phyloP scores from a whole-genome alignment of 2,797 vertebrate species.

The Urophycis tenuis region DNA sequence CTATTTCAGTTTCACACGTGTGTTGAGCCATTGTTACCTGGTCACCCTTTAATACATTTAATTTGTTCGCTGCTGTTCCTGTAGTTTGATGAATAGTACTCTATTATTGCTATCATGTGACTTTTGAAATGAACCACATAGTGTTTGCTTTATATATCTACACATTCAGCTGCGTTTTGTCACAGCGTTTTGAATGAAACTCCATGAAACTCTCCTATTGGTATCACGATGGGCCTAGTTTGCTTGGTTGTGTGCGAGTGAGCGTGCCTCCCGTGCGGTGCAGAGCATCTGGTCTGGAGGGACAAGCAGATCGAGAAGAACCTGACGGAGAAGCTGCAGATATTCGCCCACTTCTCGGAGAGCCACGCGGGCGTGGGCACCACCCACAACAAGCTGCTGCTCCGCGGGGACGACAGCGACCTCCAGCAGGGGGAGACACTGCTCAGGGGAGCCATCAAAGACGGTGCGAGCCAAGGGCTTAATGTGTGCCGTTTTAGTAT shows the following conservation, averaged over 20 bases:
- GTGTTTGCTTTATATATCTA: background rate
- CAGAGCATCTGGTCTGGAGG: conserved; percentile 70
- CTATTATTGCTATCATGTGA: background rate
- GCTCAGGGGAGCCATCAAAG: conserved; percentile 71
- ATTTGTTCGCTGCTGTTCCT: background rate
- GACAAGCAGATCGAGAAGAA: conserved; percentile 74
- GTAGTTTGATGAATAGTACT: background rate
- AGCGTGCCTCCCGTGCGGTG: background rate
- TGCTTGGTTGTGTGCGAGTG: background rate
- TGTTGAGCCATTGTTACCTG: background rate
- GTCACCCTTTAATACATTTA: background rate
- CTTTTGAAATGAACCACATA: background rate
- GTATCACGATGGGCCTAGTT: background rate
- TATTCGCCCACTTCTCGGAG: conserved; percentile 73
- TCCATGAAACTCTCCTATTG: background rate
- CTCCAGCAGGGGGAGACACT: conserved; percentile 76
- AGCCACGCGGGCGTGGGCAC: conserved; percentile 61
- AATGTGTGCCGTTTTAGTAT: background rate
- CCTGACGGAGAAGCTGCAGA: conserved; percentile 80
- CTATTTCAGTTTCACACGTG: background rate
- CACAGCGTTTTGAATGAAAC: background rate
- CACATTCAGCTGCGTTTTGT: background rate
- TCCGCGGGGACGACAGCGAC: conserved; percentile 66
- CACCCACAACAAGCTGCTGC: conserved; percentile 60
- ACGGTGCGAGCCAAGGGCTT: conserved; percentile 65